Conservation (phyloP, 35 echinoderm and acorn worm genomes). For the Hemicentrotus pulcherrimus region DNA sequence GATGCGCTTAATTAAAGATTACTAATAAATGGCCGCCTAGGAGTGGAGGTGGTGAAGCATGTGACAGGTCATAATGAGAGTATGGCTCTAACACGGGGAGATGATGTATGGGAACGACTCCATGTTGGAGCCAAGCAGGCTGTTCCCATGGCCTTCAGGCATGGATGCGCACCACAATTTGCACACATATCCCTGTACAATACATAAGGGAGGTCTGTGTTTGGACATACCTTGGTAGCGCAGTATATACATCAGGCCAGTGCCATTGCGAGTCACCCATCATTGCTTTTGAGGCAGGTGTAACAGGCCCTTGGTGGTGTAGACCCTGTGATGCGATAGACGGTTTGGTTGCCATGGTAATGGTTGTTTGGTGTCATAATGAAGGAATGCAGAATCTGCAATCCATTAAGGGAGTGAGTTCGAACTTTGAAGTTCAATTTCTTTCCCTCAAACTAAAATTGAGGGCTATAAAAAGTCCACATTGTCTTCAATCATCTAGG, state of each 20-base stretch:
- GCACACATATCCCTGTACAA: neutral
- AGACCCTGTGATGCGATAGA: neutral
- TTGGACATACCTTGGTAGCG: neutral
- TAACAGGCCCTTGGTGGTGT: neutral
- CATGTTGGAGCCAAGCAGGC: neutral
- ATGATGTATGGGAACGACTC: conserved; percentile 3
- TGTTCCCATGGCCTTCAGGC: neutral
- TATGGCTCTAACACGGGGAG: neutral
- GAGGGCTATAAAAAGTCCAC: neutral
- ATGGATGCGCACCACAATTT: neutral
- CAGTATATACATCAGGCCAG: neutral
- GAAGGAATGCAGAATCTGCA: neutral
- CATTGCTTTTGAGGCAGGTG: neutral
- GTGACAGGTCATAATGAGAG: conserved; percentile 1
- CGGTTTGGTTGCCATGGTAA: neutral
- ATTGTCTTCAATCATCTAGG: neutral
- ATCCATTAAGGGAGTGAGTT: neutral
- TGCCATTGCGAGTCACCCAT: neutral
- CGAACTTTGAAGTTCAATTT: neutral
- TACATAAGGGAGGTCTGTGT: neutral
- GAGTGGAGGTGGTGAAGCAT: neutral
- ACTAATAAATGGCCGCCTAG: neutral
- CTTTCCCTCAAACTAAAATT: neutral
- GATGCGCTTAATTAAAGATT: conserved; percentile 13
- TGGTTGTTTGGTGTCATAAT: conserved; percentile 2